Percentiles rank a stretch among this genome's conserved stretches.
Conservation (phyloP, 2,113 vertebrate genomes). For the Apodemus sylvaticus region DNA sequence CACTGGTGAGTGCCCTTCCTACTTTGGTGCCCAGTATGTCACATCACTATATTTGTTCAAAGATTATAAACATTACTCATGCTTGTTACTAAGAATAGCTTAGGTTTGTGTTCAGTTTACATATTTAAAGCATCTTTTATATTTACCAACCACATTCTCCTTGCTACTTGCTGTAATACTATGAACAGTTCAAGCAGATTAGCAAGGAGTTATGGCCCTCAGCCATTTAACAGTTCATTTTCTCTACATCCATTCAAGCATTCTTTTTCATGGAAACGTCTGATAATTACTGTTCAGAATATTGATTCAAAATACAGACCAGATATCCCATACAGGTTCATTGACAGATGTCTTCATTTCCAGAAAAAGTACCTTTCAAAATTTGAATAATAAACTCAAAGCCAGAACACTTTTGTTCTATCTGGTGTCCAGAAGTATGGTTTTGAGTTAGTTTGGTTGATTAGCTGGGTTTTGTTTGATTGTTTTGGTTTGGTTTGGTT, state of each 20-base stretch:
- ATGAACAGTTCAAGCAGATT: neutral
- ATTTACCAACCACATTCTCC: neutral
- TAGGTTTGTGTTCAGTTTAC: neutral
- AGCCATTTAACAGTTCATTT: neutral
- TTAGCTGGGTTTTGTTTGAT: neutral
- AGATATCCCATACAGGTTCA: neutral
- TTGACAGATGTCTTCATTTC: neutral
- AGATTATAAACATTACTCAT: neutral
- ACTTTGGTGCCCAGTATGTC: neutral
- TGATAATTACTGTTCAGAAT: neutral
- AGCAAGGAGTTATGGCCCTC: no score
- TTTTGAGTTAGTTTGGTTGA: conserved; percentile 44
- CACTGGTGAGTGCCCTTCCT: neutral
- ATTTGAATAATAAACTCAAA: neutral
- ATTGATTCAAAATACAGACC: neutral
- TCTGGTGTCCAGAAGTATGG: conserved; percentile 3
- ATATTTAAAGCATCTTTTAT: neutral
- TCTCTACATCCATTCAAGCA: neutral
- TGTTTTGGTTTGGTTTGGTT: neutral
- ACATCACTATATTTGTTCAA: neutral
- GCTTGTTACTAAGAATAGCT: neutral
- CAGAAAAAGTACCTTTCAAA: neutral
- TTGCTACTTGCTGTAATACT: neutral
- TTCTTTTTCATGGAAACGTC: neutral
- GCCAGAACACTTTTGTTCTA: neutral